Conservation (phyloP, 2,797 vertebrate genomes). For the Rhinoraja longicauda region DNA sequence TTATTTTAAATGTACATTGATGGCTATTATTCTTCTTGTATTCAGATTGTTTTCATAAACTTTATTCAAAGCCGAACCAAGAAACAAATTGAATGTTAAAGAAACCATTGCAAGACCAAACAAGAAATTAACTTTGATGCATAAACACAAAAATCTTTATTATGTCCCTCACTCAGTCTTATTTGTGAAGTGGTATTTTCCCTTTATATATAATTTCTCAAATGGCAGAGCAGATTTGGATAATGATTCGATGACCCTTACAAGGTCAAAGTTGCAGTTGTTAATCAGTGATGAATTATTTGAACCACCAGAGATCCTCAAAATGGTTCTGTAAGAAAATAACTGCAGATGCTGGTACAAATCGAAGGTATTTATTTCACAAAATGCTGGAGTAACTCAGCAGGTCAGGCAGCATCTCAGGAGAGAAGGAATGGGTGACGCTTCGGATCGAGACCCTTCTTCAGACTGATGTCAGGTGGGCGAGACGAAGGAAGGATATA, state of each 20-base stretch:
- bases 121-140: not conserved
- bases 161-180: not conserved
- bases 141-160: not conserved
- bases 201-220: not conserved
- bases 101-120: not conserved
- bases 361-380: no score
- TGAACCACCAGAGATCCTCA: not conserved
- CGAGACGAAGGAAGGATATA: no score
- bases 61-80: not conserved
- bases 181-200: not conserved
- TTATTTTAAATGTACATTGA: not conserved
- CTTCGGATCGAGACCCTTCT: no score
- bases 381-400: no score
- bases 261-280: not conserved
- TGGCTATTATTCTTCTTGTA: not conserved
- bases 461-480: no score
- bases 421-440: no score
- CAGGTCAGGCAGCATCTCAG: no score
- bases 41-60: not conserved
- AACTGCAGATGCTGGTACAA: no score
- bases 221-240: not conserved
- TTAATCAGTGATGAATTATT: not conserved
- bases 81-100: not conserved
- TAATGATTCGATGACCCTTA: not conserved
- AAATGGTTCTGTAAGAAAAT: not conserved